These are phyloP conservation scores for Vesta saturnalis DNA, from an alignment of 2,888 invertebrate species.

Conservation along the genomic window DNA sequence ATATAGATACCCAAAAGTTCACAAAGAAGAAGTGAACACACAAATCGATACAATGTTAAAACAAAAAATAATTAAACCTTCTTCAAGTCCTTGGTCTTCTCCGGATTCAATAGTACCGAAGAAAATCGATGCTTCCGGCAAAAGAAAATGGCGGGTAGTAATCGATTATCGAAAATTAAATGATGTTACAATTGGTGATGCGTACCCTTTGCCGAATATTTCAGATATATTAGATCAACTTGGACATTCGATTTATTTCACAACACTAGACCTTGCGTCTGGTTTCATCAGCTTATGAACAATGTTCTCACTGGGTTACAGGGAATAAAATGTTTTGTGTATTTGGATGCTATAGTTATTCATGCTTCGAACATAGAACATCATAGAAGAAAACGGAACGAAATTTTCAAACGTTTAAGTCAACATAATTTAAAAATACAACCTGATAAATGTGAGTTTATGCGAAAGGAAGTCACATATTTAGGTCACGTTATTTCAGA, in stretches of 20 bases:
- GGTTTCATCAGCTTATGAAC: no score
- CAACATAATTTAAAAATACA: conserved; percentile 37
- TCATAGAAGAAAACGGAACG: background rate
- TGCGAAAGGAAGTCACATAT: no score
- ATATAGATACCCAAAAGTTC: no score
- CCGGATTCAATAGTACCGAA: conserved; percentile 49
- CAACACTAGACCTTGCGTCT: conserved; percentile 51
- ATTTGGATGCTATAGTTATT: conserved; percentile 21
- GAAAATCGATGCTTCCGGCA: conserved; percentile 42
- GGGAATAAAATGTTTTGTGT: conserved; percentile 22
- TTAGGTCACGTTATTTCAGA: no score
- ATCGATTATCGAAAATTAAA: no score
- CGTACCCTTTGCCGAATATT: conserved; percentile 51
- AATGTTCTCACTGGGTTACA: no score
- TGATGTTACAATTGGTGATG: conserved; percentile 51
- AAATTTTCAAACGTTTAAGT: background rate
- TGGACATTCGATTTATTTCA: conserved; percentile 49
- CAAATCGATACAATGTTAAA: conserved; percentile 51
- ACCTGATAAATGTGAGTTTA: no score
- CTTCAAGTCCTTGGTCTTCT: no score
- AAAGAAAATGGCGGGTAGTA: conserved; percentile 50
- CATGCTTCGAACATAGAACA: conserved; percentile 2
- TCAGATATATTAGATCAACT: conserved; percentile 50
- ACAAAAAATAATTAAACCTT: conserved; percentile 48
- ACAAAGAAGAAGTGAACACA: conserved; percentile 49